These are phyloP conservation scores for Periophthalmodon schlosseri DNA, from an alignment of 2,113 vertebrate species.

Conservation along the genomic window DNA sequence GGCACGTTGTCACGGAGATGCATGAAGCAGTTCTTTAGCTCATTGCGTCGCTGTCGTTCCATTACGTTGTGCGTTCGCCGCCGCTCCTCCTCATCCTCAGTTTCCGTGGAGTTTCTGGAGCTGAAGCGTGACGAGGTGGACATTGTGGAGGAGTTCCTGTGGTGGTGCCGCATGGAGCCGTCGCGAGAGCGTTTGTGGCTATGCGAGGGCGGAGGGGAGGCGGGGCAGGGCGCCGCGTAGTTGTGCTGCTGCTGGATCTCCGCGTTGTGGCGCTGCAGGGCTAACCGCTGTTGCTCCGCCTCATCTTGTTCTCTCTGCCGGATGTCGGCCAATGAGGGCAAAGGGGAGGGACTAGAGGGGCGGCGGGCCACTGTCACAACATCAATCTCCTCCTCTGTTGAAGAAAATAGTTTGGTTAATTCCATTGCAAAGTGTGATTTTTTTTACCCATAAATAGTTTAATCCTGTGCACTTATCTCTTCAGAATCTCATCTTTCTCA, in stretches of 20 bases:
- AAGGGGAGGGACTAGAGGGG: constrained; percentile 46
- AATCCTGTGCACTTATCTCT: neutral
- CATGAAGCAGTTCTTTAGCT: constrained; percentile 81
- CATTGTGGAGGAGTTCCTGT: constrained; percentile 19
- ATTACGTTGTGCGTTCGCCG: constrained; percentile 81
- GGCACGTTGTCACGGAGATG: constrained; percentile 78
- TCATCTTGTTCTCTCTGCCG: constrained; percentile 57
- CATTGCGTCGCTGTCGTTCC: constrained; percentile 81
- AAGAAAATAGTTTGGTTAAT: neutral
- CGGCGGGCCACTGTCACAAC: constrained; percentile 76
- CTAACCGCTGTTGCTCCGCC: constrained; percentile 54
- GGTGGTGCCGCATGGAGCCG: constrained; percentile 36
- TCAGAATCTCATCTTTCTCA: neutral
- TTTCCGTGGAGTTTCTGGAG: constrained; percentile 47
- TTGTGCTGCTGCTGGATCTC: constrained; percentile 83
- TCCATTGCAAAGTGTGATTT: neutral
- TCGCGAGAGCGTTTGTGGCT: constrained; percentile 61
- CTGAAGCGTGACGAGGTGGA: constrained; percentile 31
- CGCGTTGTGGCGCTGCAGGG: constrained; percentile 61
- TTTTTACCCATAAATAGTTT: too few species aligned
- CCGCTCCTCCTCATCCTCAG: constrained; percentile 78
- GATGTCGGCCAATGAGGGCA: constrained; percentile 18
- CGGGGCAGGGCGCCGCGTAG: constrained; percentile 78
- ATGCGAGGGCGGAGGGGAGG: constrained; percentile 56
- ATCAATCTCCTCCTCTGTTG: constrained; percentile 81